phyloP scores from a whole-genome alignment of 2,797 vertebrate genomes.

The Megaceryle alcyon region DNA sequence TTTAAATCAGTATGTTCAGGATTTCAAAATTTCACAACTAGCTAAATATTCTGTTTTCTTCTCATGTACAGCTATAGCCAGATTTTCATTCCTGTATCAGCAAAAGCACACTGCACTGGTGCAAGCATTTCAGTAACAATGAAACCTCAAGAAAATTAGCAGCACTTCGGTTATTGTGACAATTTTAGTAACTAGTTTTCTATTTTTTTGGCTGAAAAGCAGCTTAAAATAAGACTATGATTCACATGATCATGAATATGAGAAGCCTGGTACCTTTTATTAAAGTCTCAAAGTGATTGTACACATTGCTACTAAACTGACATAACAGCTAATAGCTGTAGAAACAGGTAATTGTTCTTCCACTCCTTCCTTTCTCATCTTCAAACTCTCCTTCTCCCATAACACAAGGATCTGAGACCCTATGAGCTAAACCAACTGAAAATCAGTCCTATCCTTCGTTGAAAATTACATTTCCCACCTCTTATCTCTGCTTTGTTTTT shows the following conservation, averaged over 20 bases:
- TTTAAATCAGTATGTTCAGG: not conserved
- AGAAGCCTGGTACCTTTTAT: not conserved
- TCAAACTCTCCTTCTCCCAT: not conserved
- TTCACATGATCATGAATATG: not conserved
- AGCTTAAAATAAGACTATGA: not conserved
- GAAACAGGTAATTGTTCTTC: not conserved
- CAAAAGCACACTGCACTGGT: not conserved
- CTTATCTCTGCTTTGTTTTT: not conserved
- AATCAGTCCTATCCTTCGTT: not conserved
- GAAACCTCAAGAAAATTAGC: not conserved
- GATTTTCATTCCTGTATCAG: not conserved
- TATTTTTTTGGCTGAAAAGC: not conserved
- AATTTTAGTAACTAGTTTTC: not conserved
- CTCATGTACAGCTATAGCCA: not conserved
- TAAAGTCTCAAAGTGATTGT: not conserved
- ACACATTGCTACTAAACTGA: not conserved
- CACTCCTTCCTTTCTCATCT: conserved; percentile 3
- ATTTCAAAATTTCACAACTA: not conserved
- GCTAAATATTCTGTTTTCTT: not conserved
- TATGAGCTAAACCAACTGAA: not conserved
- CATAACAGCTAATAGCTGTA: not conserved
- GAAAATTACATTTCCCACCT: not conserved
- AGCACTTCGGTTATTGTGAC: not conserved
- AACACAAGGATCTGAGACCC: not conserved
- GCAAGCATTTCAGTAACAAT: not conserved